These are phyloP conservation scores for Clinocottus analis DNA, from an alignment of 2,113 vertebrate species.

Conservation along the genomic window DNA sequence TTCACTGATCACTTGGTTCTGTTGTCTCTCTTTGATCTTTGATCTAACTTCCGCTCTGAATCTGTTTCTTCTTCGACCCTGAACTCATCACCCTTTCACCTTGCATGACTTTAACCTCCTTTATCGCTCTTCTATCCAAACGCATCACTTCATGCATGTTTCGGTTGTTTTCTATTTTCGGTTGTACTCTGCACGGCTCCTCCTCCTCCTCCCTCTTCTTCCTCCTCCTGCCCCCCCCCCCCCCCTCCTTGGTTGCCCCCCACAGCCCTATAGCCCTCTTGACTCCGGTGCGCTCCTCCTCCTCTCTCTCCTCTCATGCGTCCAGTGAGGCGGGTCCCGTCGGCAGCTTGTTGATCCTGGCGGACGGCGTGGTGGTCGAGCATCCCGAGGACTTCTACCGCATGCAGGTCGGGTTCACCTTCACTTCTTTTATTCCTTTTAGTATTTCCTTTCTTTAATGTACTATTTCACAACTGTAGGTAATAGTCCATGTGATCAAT, in stretches of 20 bases:
- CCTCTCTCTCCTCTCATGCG: conserved; percentile 91
- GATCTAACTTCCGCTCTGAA: background rate
- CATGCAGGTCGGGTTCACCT: conserved; percentile 88
- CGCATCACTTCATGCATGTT: conserved; percentile 1
- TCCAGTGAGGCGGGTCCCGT: conserved; percentile 91
- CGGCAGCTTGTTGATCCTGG: conserved; percentile 91
- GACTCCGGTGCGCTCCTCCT: conserved; percentile 90
- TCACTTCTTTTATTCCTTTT: too few relatives aligned
- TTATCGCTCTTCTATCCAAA: background rate
- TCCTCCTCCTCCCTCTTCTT: conserved; percentile 58
- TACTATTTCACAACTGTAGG: too few relatives aligned
- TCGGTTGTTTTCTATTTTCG: conserved; percentile 18
- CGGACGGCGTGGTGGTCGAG: conserved; percentile 90
- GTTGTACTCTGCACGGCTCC: conserved; percentile 28
- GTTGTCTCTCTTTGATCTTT: conserved; percentile 5
- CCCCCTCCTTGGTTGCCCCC: background rate
- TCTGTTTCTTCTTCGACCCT: conserved; percentile 11
- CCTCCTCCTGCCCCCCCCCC: background rate
- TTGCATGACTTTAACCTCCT: background rate
- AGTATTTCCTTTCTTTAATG: too few relatives aligned
- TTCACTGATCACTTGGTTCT: conserved; percentile 7
- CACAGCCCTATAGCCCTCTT: conserved; percentile 78
- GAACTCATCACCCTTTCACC: too few relatives aligned
- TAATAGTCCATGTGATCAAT: too few relatives aligned
- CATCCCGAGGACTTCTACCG: conserved; percentile 93